Base-by-base conservation (phyloP, 2,113 vertebrate genomes). In the Scortum barcoo region DNA sequence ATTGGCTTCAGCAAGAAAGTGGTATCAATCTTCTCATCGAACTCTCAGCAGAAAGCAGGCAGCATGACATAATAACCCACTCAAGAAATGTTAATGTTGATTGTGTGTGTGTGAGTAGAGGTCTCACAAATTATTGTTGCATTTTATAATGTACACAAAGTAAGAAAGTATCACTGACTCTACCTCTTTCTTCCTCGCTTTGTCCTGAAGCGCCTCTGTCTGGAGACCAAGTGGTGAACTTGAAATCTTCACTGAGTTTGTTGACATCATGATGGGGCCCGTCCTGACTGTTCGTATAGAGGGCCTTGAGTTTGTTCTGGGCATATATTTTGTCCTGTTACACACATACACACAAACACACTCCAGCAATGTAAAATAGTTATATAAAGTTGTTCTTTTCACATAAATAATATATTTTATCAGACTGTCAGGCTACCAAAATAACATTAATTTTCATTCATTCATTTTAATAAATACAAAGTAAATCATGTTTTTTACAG, bases 301-400 rank as follows among this genome's bases (percentile, higher is more conserved):
- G 95, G 57, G 96, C 93, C 83, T 98, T 97, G 88, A 97, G 96
- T 80, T 97, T 97, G 86, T 96, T 97, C 30, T 96, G 96, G 73
- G 95, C 95, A 0, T 97, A 97, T 70, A 96, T 95, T 93, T 96
- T 98, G 83, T 98, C 97, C 97, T 97, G 53, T 68, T 40, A 61
- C 10, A 84, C 30, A 78, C 3, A 76, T 3, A 73, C 9, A 68
- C 11, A 69, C 26, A 72, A 14, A 51, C 19, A 66, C 14, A 81
- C 12, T 40, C 6, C 9, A 53, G 3, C n/a, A n/a, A n/a, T n/a
- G n/a, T n/a, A n/a, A n/a, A n/a, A n/a, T n/a, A 30, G 65, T 48
- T 66, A 2, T 28, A 28, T 4, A 50, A 12, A 38, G n/a, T 42
- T 57, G 5, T 19, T 70, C 9, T 77, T 51, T 26, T 61, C 65